These are phyloP conservation scores for Teleogryllus oceanicus DNA, from an alignment of 2,888 invertebrate species.

Conservation along the genomic window DNA sequence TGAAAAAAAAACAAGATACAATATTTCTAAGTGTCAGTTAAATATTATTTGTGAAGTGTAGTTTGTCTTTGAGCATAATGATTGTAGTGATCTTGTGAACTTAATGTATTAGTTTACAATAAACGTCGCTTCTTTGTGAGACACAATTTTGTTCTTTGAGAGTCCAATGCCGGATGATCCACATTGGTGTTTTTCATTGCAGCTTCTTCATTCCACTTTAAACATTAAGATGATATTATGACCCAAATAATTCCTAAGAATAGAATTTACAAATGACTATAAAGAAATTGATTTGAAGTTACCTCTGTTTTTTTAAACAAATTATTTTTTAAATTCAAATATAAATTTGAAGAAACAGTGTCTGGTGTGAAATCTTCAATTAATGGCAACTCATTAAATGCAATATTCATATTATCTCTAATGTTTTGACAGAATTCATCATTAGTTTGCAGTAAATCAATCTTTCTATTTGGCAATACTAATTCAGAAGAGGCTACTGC, in stretches of 20 bases:
- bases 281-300: not conserved
- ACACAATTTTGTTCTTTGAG: not conserved
- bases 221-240: no score
- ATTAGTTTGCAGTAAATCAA: not conserved
- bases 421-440: not conserved
- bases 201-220: no score
- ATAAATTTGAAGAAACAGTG: constrained; percentile 22
- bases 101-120: not conserved
- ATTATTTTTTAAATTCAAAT: constrained; percentile 21
- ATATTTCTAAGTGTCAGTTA: not conserved
- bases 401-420: not conserved
- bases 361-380: constrained; percentile 22
- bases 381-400: constrained; percentile 20
- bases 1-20: no score
- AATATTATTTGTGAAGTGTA: not conserved
- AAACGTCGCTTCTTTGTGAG: not conserved
- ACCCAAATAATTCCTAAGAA: no score
- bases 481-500: constrained; percentile 28
- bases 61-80: no score
- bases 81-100: not conserved
- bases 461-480: constrained; percentile 18
- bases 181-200: not conserved
- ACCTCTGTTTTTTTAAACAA: not conserved
- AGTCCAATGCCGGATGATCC: not conserved
- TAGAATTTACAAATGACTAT: no score